Evolutionary conservation across 2,113 vertebrate genomes (phyloP), one percentile per base, ranked within the genome.

Genomic region (Ariopsis seemanni): DNA sequence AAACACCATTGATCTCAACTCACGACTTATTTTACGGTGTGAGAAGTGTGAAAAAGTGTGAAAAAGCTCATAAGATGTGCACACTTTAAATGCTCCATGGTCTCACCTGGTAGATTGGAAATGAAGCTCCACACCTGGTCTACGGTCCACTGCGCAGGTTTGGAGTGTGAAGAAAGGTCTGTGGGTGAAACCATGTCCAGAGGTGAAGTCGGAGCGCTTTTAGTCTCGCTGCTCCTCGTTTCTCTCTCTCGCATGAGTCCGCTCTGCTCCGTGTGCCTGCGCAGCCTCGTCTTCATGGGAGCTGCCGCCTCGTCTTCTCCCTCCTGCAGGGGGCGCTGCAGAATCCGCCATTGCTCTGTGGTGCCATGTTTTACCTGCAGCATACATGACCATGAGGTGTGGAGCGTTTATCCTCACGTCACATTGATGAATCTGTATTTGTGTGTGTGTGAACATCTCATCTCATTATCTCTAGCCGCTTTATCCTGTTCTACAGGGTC

Each of bases 111-210:
- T 92, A 99, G 94, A 20, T 96, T 96, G 93, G 92, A 96, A 74
- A 99, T 99, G 92, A 99, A 99, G 88, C 96, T 95, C 85, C 97
- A 97, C 0, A 99, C 98, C 86, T 99, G 97, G 93, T 99, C 98
- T 15, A 99, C 98, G 0, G 95, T 98, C 98, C 98, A 99, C 55
- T 96, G 93, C 0, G 96, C 95, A 0, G 98, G 97, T 88, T 96
- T 94, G 1, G 95, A 92, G 7, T 95, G 96, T 84, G 95, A 94
- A 4, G 95, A 95, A 7, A 95, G 94, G 0, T 96, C 89, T 1
- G 79, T 52, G 30, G 90, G 87, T 30, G 88, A 85, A 20, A 83
- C 71, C 7, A 85, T 53, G 81, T 91, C 88, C 85, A 88, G 88
- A 10, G 97, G 96, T n/a, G 95, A 94, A 22, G 91, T 93, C 0